Evolutionary conservation across 2,888 invertebrate species (phyloP).

Genomic region (Sussaba pulchella): DNA sequence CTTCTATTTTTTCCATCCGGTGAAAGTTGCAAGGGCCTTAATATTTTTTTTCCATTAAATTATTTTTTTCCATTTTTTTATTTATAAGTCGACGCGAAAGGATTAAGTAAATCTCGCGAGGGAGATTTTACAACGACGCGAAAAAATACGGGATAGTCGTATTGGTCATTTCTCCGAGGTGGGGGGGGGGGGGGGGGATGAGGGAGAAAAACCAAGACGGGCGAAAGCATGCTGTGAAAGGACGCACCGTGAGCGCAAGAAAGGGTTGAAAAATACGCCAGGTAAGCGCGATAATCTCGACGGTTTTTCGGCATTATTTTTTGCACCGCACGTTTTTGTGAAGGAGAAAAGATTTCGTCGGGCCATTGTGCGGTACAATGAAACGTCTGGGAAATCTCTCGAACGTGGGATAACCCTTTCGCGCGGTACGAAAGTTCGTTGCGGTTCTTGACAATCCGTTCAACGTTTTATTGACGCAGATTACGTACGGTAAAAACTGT

Average conservation of each 20-base stretch:
- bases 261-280: conserved; percentile 73
- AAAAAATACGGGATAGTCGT: neutral
- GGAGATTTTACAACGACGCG: conserved; percentile 42
- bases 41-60: conserved; percentile 56
- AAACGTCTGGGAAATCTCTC: conserved; percentile 28
- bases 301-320: conserved; percentile 56
- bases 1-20: conserved; percentile 36
- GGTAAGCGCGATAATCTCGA: conserved; percentile 73
- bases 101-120: conserved; percentile 61
- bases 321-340: conserved; percentile 62
- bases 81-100: conserved; percentile 48
- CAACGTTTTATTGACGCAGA: conserved; percentile 54
- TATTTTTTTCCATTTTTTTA: conserved; percentile 64
- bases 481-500: conserved; percentile 45
- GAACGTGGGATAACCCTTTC: conserved; percentile 48
- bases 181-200: conserved; percentile 1
- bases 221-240: no score
- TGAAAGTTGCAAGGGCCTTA: conserved; percentile 38
- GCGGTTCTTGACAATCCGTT: conserved; percentile 21
- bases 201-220: no score
- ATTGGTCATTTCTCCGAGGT: conserved; percentile 1
- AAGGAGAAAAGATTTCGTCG: conserved; percentile 33
- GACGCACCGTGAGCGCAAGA: conserved; percentile 51
- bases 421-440: neutral
- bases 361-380: conserved; percentile 9